phyloP scores from a whole-genome alignment of 2,888 invertebrate species.

The Diloba caeruleocephala region DNA sequence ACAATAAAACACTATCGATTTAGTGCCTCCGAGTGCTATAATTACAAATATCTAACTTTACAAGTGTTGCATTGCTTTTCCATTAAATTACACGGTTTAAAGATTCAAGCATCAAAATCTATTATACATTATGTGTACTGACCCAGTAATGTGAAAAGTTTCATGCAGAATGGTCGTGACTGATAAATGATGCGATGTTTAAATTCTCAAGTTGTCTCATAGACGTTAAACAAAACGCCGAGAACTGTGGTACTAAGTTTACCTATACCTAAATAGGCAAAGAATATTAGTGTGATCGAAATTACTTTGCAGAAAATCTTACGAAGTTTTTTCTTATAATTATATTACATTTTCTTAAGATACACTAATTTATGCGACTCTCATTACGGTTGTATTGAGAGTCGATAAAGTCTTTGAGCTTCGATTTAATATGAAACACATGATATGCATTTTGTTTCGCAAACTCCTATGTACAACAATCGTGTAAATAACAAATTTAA shows the following conservation, averaged over 20 bases:
- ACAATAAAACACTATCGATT: constrained; percentile 70
- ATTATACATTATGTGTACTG: constrained; percentile 22
- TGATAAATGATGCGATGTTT: constrained; percentile 10
- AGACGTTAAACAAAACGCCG: constrained; percentile 26
- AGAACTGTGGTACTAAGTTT: constrained; percentile 32
- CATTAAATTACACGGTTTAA: constrained; percentile 48
- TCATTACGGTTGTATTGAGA: constrained; percentile 55
- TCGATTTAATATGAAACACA: constrained; percentile 68
- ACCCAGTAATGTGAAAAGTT: constrained; percentile 20
- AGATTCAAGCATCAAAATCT: constrained; percentile 29
- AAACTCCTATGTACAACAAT: constrained; percentile 73
- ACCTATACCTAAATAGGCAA: constrained; percentile 39
- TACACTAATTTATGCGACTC: constrained; percentile 60
- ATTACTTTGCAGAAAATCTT: constrained; percentile 49
- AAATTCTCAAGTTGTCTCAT: constrained; percentile 34
- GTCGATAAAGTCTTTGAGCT: constrained; percentile 74
- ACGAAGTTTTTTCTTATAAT: constrained; percentile 51
- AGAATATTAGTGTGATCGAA: constrained; percentile 42
- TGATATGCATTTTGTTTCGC: constrained; percentile 76
- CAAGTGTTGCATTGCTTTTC: constrained; percentile 57
- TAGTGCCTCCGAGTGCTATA: constrained; percentile 79
- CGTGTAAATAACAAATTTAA: constrained; percentile 75
- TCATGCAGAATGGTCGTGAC: constrained; percentile 33
- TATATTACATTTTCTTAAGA: constrained; percentile 58
- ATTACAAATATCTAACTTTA: constrained; percentile 61